A percentile compares a stretch with the other conserved stretches of the same genome.
Conservation (phyloP, 1,140 invertebrate species). For the Calliopsis andreniformis region DNA sequence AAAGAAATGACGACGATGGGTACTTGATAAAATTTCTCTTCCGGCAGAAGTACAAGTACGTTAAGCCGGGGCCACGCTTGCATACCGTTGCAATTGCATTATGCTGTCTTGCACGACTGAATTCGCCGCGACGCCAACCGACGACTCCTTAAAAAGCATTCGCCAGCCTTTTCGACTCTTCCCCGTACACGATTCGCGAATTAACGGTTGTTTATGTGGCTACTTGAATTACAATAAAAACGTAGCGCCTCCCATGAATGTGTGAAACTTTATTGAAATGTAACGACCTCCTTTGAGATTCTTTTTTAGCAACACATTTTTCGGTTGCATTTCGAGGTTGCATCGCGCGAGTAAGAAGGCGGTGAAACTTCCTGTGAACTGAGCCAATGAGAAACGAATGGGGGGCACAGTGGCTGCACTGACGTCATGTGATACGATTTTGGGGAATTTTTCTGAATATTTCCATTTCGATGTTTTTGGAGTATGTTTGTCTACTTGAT, state of each 20-base stretch:
- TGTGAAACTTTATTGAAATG: conserved; percentile 9
- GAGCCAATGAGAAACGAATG: too few relatives aligned
- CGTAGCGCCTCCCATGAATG: neutral
- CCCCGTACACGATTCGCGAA: conserved; percentile 20
- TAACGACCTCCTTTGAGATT: neutral
- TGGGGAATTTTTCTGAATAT: too few relatives aligned
- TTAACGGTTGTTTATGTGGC: conserved; percentile 26
- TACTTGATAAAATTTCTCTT: conserved; percentile 43
- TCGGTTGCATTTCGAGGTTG: too few relatives aligned
- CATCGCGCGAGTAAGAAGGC: too few relatives aligned
- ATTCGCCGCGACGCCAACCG: neutral
- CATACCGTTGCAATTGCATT: conserved; percentile 23
- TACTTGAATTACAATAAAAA: neutral
- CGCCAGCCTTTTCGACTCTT: conserved; percentile 14
- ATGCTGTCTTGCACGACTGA: conserved; percentile 7
- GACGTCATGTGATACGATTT: too few relatives aligned
- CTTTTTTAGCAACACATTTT: too few relatives aligned
- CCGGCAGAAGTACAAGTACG: conserved; percentile 17
- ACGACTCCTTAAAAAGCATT: conserved; percentile 18
- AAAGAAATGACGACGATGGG: conserved; percentile 39
- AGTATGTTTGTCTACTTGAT: too few relatives aligned
- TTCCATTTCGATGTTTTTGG: too few relatives aligned
- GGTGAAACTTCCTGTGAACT: too few relatives aligned
- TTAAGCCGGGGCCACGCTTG: conserved; percentile 18
- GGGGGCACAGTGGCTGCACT: too few relatives aligned